A percentile compares a stretch with the other conserved stretches of the same genome.
Conservation (phyloP, 2,797 vertebrate species). For the Pogoniulus pusillus region DNA sequence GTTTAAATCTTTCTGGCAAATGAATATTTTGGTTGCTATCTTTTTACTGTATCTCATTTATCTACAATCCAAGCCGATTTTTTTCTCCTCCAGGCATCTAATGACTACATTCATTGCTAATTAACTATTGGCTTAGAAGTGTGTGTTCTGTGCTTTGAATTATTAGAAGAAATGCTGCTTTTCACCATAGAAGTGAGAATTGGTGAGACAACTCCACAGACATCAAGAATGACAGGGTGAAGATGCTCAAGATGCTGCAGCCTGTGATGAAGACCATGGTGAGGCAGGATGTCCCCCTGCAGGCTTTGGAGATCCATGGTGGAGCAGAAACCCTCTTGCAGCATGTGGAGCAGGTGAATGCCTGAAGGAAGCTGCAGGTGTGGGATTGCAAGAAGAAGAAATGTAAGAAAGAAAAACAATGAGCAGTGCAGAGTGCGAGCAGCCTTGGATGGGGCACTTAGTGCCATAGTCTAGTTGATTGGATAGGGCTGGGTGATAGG, state of each 20-base stretch:
- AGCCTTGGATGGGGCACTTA: too few relatives aligned
- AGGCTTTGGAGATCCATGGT: background rate
- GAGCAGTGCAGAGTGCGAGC: too few relatives aligned
- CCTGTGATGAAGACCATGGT: background rate
- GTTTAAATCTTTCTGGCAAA: background rate
- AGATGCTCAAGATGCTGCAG: background rate
- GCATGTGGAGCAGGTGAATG: background rate
- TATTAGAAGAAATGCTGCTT: background rate
- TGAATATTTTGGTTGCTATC: background rate
- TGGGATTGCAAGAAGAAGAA: too few relatives aligned
- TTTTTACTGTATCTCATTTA: background rate
- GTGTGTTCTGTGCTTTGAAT: background rate
- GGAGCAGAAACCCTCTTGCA: background rate
- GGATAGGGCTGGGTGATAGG: too few relatives aligned
- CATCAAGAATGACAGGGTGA: background rate
- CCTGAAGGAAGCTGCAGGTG: background rate
- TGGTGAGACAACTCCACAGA: background rate
- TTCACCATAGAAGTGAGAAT: background rate
- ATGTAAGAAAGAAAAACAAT: too few relatives aligned
- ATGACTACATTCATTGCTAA: background rate
- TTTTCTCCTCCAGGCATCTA: background rate
- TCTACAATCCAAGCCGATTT: background rate
- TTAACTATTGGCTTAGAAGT: background rate
- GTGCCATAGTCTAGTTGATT: too few relatives aligned
- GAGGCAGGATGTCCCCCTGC: background rate